A percentile compares a stretch with the other conserved stretches of the same genome.
Evolutionary conservation across 1,140 invertebrate genomes (phyloP).

Genomic region (Drusus annulatus): DNA sequence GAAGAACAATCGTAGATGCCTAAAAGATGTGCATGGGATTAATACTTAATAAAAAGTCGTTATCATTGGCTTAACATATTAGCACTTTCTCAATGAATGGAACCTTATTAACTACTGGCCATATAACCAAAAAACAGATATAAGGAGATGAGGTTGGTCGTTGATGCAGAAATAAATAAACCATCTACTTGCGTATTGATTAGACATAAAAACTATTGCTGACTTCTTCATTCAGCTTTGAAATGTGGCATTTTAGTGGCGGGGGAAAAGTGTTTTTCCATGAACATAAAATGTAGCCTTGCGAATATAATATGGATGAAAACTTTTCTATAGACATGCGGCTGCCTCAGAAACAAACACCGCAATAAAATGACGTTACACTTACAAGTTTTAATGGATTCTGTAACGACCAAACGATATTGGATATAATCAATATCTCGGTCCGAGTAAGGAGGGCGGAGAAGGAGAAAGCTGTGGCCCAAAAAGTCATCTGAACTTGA

Average conservation of each 20-base stretch:
- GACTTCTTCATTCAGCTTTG: conserved; percentile 26
- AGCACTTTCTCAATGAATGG: no score
- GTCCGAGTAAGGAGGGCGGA: neutral
- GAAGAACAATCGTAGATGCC: no score
- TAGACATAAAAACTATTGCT: conserved; percentile 35
- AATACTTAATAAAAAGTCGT: no score
- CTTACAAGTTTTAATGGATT: conserved; percentile 38
- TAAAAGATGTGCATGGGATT: no score
- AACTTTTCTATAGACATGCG: conserved; percentile 9
- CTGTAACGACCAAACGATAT: conserved; percentile 24
- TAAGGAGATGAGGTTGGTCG: neutral
- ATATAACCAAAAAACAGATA: neutral
- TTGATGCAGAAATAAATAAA: conserved; percentile 33
- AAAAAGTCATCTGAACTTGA: conserved; percentile 49
- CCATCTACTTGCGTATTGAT: conserved; percentile 14
- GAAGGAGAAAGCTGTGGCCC: neutral
- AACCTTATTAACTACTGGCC: neutral
- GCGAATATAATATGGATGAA: conserved; percentile 16
- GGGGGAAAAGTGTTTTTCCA: conserved; percentile 12
- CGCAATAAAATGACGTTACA: conserved; percentile 38
- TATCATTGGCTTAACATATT: no score
- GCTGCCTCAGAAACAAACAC: conserved; percentile 30
- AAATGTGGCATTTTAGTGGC: conserved; percentile 5
- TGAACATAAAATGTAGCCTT: conserved; percentile 28
- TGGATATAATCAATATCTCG: conserved; percentile 21